Base-by-base conservation (phyloP, 2,113 vertebrate species). In the Bambusicola thoracicus region DNA sequence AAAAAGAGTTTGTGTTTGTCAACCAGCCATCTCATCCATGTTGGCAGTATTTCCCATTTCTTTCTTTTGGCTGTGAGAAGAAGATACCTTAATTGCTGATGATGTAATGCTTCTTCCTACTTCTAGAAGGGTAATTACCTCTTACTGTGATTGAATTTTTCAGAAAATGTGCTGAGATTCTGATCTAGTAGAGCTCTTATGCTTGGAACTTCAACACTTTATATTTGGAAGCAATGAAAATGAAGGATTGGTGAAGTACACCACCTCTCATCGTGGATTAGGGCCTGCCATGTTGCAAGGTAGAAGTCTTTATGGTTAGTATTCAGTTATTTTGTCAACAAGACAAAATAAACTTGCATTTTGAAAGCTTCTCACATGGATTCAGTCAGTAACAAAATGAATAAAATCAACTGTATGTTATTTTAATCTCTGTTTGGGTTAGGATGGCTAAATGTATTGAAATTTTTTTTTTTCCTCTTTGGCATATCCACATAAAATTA, bases 321-420 rank as follows among this genome's bases (percentile, higher is more conserved):
- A 74, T 95, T 85, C 2, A 4, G 36, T 89, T 85, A 43, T 86
- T 93, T 86, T 90, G 80, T 90, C 93, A 86, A 0, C 13, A 22
- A 92, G 90, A 77, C 85, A 90, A 91, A 92, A 91, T 80, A 95
- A 90, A 68, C 5, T 3, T 22, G 8, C 29, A 4, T 81, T 96
- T 66, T 34, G 44, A 81, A 48, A 83, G 53, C 66, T 74, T 70
- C 14, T 48, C 13, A 10, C 8, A 0, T 61, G 14, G 32, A 70
- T 74, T 65, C 34, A 40, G 80, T 18, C 46, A 65, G 43, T 24
- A 58, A 65, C 17, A 77, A 61, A 27, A 40, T 6, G 1, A 89
- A 65, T 65, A 65, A 72, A 63, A 30, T 40, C 27, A 46, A 22
- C 67, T 78, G 11, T 1, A 2, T 38, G 3, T 59, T 77, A 18